Evolutionary conservation across 2,797 vertebrate genomes (phyloP).

Genomic region (Dryobates pubescens): DNA sequence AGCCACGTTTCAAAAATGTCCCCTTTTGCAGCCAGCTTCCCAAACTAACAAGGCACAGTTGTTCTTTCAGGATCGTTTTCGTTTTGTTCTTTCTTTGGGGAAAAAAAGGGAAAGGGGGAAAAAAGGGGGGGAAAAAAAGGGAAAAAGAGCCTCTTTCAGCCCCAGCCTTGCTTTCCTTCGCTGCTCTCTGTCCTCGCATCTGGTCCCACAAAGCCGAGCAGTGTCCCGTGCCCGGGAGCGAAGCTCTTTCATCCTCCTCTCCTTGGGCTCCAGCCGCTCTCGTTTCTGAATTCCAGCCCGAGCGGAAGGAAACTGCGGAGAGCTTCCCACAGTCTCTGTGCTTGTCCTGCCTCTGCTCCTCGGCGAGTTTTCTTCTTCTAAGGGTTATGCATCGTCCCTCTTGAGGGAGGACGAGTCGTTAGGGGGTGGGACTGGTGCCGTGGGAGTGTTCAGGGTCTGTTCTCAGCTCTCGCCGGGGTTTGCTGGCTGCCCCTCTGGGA

Average conservation of each 20-base stretch:
- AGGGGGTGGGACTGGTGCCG: not conserved
- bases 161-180: conserved; percentile 48
- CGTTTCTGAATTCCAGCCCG: not conserved
- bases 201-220: conserved; percentile 43
- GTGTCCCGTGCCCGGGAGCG: not conserved
- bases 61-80: conserved; percentile 66
- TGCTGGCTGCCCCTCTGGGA: not conserved
- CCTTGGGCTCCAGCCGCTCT: not conserved
- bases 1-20: conserved; percentile 60
- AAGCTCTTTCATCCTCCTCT: conserved; percentile 10
- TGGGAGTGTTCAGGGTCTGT: rapidly evolving
- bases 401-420: not conserved
- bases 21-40: conserved; percentile 48
- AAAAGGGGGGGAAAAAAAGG: not conserved
- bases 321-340: rapidly evolving
- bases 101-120: not conserved
- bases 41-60: conserved; percentile 61
- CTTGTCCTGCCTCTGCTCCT: not conserved
- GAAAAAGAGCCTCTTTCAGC: conserved; percentile 26
- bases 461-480: not conserved
- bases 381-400: rapidly evolving
- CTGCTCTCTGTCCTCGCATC: not conserved
- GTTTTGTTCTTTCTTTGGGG: conserved; percentile 38
- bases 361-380: not conserved
- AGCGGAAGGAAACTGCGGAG: not conserved